A percentile compares a stretch with the other conserved stretches of the same genome.
Evolutionary conservation across 2,113 vertebrate genomes (phyloP).

Genomic region (Pogona vitticeps): DNA sequence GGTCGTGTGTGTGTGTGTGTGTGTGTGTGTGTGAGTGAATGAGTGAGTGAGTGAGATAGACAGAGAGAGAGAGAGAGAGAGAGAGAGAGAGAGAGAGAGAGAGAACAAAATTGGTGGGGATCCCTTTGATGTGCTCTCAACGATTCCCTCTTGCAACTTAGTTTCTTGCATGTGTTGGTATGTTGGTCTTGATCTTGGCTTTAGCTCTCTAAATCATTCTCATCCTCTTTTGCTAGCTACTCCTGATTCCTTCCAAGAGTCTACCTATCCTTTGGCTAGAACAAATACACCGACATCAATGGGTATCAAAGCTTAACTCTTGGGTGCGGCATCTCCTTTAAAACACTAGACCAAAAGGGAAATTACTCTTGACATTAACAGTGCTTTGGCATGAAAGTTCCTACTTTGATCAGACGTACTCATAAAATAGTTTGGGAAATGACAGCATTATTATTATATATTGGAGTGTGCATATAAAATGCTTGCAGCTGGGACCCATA

Average conservation of each 20-base stretch:
- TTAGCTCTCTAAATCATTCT: neutral
- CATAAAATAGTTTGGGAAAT: constrained; percentile 4
- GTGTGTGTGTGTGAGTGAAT: no score
- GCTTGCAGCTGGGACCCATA: constrained; percentile 7
- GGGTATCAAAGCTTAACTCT: neutral
- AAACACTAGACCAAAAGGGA: constrained; percentile 4
- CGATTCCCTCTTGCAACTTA: neutral
- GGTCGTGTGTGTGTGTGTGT: no score
- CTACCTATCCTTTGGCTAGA: neutral
- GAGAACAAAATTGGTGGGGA: no score
- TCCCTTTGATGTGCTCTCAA: neutral
- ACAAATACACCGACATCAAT: neutral
- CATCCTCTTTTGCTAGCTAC: neutral
- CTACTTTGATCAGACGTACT: constrained; percentile 11
- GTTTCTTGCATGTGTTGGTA: neutral
- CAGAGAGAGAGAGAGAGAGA: no score
- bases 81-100: no score
- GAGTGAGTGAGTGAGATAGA: no score
- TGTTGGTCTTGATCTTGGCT: neutral
- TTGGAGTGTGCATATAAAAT: constrained; percentile 20
- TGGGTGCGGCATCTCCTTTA: neutral
- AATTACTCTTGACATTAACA: constrained; percentile 12
- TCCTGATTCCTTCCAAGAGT: rapidly evolving
- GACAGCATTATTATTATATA: constrained; percentile 47
- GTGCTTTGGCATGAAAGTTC: constrained; percentile 38